Evolutionary conservation across 2,888 invertebrate genomes (phyloP).

Genomic region (Apamea anceps): DNA sequence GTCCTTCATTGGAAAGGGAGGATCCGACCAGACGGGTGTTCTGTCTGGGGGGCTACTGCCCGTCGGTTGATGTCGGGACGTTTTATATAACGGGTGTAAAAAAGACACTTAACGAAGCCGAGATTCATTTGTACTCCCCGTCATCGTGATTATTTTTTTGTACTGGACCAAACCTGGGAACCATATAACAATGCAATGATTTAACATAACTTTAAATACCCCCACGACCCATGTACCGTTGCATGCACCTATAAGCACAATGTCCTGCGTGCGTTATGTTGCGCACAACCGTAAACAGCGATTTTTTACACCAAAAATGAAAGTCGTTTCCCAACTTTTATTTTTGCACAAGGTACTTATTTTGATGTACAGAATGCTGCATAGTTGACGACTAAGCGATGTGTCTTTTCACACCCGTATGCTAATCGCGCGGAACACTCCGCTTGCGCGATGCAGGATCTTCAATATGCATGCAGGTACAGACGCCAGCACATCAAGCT

Average conservation of each 20-base stretch:
- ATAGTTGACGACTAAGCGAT: not conserved
- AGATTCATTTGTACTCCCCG: too few species aligned
- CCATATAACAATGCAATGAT: too few species aligned
- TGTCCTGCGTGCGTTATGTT: not conserved
- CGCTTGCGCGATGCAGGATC: not conserved
- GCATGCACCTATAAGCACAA: not conserved
- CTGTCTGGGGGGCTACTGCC: not conserved
- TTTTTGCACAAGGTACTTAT: not conserved
- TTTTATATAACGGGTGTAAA: not conserved
- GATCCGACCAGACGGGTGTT: not conserved
- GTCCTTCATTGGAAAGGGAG: not conserved
- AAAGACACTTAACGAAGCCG: not conserved
- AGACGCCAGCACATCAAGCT: too few species aligned
- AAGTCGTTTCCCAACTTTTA: not conserved
- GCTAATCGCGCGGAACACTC: not conserved
- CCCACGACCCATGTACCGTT: too few species aligned
- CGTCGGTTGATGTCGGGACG: not conserved
- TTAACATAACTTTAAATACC: too few species aligned
- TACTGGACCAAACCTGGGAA: not conserved
- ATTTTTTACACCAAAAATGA: not conserved
- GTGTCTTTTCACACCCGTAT: too few species aligned
- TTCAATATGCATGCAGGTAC: not conserved
- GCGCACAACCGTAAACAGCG: too few species aligned
- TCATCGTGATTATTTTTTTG: not conserved
- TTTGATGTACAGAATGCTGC: not conserved